phyloP scores from a whole-genome alignment of 92 coral and sea anemone species.

The Parazoanthus atlanticus region DNA sequence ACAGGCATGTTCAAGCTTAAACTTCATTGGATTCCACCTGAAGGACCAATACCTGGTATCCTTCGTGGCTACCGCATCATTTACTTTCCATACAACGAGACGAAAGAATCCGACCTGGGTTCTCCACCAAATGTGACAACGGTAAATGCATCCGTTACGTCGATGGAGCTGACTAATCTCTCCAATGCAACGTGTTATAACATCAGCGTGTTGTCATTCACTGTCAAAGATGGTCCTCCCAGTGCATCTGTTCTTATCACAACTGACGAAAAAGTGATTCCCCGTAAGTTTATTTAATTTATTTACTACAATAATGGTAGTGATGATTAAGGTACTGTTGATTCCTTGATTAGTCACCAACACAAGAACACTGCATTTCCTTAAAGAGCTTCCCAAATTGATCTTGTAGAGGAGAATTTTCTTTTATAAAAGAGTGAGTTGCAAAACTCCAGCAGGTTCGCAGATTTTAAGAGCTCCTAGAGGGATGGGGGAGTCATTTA shows the following conservation, averaged over 20 bases:
- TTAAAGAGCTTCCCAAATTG: too few relatives aligned
- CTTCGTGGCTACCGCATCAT: constrained; percentile 1
- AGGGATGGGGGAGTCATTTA: too few relatives aligned
- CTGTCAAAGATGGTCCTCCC: background rate
- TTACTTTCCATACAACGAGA: background rate
- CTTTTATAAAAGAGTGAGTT: too few relatives aligned
- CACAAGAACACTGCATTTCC: too few relatives aligned
- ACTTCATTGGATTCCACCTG: constrained; percentile 18
- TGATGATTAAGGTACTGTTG: too few relatives aligned
- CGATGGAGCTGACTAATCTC: background rate
- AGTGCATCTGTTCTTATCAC: background rate
- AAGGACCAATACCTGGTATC: background rate
- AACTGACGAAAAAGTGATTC: too few relatives aligned
- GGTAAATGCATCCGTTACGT: background rate
- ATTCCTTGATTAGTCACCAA: too few relatives aligned
- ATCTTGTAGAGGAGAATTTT: too few relatives aligned
- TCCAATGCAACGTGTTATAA: background rate
- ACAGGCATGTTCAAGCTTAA: constrained; percentile 15
- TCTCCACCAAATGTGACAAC: background rate
- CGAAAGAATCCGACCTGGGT: background rate
- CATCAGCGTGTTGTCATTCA: background rate
- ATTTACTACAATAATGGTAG: too few relatives aligned
- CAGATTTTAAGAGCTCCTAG: too few relatives aligned
- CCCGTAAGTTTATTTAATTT: too few relatives aligned
- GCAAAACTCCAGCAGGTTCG: too few relatives aligned